Evolutionary conservation across 2,797 vertebrate genomes (phyloP), one percentile per base, ranked within the genome.

Genomic region (Microctenopoma stevenorrisi): DNA sequence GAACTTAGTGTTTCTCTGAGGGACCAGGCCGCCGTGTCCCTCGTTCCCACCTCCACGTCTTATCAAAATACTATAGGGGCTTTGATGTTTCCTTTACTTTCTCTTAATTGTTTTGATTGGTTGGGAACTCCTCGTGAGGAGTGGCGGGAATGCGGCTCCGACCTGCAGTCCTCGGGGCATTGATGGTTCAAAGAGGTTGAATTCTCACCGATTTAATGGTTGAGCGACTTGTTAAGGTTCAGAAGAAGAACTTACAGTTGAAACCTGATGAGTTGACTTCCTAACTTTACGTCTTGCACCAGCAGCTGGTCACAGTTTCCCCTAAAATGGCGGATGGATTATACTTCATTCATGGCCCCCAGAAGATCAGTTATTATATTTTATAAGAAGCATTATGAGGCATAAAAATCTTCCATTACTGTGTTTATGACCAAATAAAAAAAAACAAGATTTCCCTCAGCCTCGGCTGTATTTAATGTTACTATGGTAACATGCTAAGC

Each of bases 81-180:
- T 8, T 57, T 5, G 33, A 64, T 78, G 33, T 62, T 72, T 76
- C 13, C 44, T 70, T 42, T 30, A 38, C 37, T 66, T 74, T 74
- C 42, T 37, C 5, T n/a, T 16, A 40, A 66, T 52, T 54, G 46
- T 63, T 77, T 53, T 44, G n/a, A 72, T 64, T 69, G 42, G 61
- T 37, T 25, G 52, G 62, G 68, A 77, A 46, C 35, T 57, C 16
- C 52, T 75, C 1, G 0, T 10, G 64, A 74, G 79, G 81, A 78
- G 86, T 44, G 77, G 76, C 70, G 72, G 55, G 81, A 88, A 78
- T 69, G 64, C 28, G 33, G 18, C 49, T 68, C 10, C 13, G 57
- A 53, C 67, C 68, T 11, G 0, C 3, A 47, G 58, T 48, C 84
- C 72, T 74, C 59, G 2, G 76, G 83, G 68, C 81, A 73, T 71